These are phyloP conservation scores for Pyrocoelia pectoralis DNA, from an alignment of 2,888 invertebrate genomes.

Conservation along the genomic window DNA sequence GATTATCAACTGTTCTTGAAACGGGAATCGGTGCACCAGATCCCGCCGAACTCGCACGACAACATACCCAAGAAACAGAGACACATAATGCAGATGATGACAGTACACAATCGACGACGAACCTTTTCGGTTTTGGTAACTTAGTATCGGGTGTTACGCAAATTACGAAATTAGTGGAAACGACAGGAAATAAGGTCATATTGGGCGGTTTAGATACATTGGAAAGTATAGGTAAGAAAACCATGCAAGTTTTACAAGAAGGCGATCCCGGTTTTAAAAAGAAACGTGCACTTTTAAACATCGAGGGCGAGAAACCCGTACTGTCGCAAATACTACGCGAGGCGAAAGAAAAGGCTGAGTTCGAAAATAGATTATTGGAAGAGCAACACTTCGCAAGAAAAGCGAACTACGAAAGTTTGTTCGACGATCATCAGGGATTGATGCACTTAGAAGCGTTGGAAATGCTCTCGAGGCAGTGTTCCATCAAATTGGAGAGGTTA, in stretches of 20 bases:
- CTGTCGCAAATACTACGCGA: constrained; percentile 73
- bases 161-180: constrained; percentile 73
- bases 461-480: constrained; percentile 85
- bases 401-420: constrained; percentile 78
- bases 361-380: constrained; percentile 62
- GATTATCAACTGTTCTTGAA: constrained; percentile 80
- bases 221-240: constrained; percentile 94
- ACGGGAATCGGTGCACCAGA: constrained; percentile 84
- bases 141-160: constrained; percentile 71
- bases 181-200: constrained; percentile 69
- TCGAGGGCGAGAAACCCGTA: constrained; percentile 70
- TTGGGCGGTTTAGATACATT: constrained; percentile 85
- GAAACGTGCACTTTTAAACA: constrained; percentile 73
- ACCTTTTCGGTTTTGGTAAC: constrained; percentile 63
- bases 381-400: constrained; percentile 63
- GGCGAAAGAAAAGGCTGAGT: constrained; percentile 75
- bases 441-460: constrained; percentile 92
- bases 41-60: constrained; percentile 77
- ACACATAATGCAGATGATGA: too few species aligned
- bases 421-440: constrained; percentile 88
- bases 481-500: constrained; percentile 74
- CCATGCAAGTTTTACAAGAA: constrained; percentile 91
- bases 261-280: constrained; percentile 90
- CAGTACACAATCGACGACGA: not conserved
- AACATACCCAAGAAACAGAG: constrained; percentile 48